phyloP scores from a whole-genome alignment of 2,113 vertebrate species.

The Grus americana region DNA sequence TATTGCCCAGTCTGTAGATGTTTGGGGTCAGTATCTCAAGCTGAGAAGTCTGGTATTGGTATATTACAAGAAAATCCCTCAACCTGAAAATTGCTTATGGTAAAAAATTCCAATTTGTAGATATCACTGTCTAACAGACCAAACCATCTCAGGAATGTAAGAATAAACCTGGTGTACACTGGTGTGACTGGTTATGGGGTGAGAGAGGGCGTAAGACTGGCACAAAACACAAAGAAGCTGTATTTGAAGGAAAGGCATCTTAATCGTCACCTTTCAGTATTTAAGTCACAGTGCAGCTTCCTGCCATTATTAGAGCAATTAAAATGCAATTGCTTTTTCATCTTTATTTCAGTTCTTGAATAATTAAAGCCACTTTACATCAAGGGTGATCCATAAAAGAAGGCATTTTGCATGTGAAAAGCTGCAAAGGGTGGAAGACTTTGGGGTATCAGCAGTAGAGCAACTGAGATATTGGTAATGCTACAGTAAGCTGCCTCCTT shows the following conservation, averaged over 20 bases:
- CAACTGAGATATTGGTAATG: not conserved
- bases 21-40: not conserved
- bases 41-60: not conserved
- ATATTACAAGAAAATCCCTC: slow-evolving; percentile 43
- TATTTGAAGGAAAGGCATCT: slow-evolving; percentile 1
- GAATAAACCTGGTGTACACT: not conserved
- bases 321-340: slow-evolving; percentile 68
- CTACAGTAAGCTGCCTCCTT: not conserved
- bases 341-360: slow-evolving; percentile 55
- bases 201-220: not conserved
- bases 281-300: slow-evolving; percentile 56
- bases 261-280: slow-evolving; percentile 59
- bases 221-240: not conserved
- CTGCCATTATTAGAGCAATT: slow-evolving; percentile 67
- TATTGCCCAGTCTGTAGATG: not conserved
- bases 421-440: not conserved
- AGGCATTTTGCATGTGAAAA: slow-evolving; percentile 17
- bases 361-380: slow-evolving; percentile 58
- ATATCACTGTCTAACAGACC: not conserved
- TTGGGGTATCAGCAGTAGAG: not conserved
- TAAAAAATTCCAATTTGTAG: not conserved
- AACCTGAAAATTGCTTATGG: slow-evolving; percentile 37
- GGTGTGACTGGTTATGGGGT: not conserved
- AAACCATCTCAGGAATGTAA: not conserved
- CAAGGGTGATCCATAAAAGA: slow-evolving; percentile 43